Conservation (phyloP, 2,888 invertebrate species). For the Caenorhabditis sp. region DNA sequence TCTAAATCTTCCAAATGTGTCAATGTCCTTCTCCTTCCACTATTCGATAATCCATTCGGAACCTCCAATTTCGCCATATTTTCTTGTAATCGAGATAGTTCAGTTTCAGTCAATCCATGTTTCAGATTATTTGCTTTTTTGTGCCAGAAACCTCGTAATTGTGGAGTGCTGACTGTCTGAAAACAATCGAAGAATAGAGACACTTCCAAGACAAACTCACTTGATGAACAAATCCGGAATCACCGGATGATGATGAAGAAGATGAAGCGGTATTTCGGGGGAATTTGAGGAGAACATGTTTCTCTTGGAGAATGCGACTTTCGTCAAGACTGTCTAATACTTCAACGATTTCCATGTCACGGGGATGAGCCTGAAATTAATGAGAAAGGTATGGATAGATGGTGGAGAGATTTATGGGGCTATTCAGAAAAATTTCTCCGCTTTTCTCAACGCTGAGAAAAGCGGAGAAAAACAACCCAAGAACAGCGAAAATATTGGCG, state of each 20-base stretch:
- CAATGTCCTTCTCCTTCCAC: not conserved
- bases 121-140: conserved; percentile 27
- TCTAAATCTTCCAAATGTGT: not conserved
- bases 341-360: conserved; percentile 43
- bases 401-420: too few species aligned
- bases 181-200: not conserved
- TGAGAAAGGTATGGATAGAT: too few species aligned
- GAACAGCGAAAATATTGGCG: too few species aligned
- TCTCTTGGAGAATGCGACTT: conserved; percentile 30
- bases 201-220: too few species aligned
- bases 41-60: not conserved
- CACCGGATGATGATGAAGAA: conserved; percentile 12
- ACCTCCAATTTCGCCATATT: conserved; percentile 7
- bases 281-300: conserved; percentile 29
- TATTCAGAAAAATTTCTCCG: too few species aligned
- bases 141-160: conserved; percentile 50
- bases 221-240: conserved; percentile 30
- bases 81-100: conserved; percentile 28
- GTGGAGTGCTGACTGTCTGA: conserved; percentile 34
- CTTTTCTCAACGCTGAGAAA: too few species aligned
- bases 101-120: conserved; percentile 36
- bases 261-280: conserved; percentile 29
- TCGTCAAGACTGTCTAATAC: conserved; percentile 33
- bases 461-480: too few species aligned
- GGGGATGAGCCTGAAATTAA: conserved; percentile 39